Evolutionary conservation across 2,888 invertebrate genomes (phyloP).

Genomic region (Chymomyza amoena): DNA sequence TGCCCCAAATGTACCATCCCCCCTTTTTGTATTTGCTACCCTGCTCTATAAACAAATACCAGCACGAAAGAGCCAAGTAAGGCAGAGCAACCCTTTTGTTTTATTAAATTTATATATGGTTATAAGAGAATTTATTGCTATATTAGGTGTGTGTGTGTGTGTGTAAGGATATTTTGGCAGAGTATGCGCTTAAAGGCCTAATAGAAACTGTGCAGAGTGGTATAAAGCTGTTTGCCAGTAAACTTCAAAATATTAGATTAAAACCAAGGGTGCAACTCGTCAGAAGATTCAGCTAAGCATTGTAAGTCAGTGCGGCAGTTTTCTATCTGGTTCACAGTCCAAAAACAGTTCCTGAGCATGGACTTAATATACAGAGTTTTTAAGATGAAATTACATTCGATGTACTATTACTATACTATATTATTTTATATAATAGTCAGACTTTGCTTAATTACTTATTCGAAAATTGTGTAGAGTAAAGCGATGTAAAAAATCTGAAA

Average conservation of each 20-base stretch:
- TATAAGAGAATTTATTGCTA: slow-evolving; percentile 59
- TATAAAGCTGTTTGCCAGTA: too few relatives aligned
- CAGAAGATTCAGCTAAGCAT: not conserved
- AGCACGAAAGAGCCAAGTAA: slow-evolving; percentile 2
- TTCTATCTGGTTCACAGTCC: not conserved
- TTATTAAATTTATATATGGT: slow-evolving; percentile 60
- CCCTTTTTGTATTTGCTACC: not conserved
- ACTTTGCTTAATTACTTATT: too few relatives aligned
- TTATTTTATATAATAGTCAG: too few relatives aligned
- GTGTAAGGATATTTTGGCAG: not conserved
- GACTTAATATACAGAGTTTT: too few relatives aligned
- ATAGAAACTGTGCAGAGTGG: not conserved
- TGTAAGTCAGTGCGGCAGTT: not conserved
- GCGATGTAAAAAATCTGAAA: too few relatives aligned
- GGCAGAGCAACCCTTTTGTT: slow-evolving; percentile 63
- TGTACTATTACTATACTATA: too few relatives aligned
- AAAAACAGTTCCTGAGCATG: not conserved
- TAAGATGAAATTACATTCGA: too few relatives aligned
- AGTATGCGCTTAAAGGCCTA: not conserved
- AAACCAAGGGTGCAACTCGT: not conserved
- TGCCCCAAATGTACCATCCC: slow-evolving; percentile 1
- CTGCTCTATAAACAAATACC: slow-evolving; percentile 2
- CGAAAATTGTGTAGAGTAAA: too few relatives aligned
- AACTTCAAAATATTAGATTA: too few relatives aligned
- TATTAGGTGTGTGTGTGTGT: slow-evolving; percentile 57